Conservation (phyloP, 2,113 vertebrate species). For the Tamias sibiricus region DNA sequence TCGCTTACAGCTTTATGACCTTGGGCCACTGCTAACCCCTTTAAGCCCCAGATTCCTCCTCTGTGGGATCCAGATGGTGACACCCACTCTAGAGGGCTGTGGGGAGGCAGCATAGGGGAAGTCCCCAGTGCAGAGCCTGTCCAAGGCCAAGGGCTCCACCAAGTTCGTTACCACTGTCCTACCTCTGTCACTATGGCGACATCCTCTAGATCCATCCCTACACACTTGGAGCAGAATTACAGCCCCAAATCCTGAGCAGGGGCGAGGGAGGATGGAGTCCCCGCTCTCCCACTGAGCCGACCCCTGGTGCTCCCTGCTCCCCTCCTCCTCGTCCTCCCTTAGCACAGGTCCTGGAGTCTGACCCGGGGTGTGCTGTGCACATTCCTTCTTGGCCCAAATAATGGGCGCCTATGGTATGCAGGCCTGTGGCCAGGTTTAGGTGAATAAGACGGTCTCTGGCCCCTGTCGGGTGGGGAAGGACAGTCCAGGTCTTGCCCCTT, state of each 20-base stretch:
- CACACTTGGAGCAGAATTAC: background rate
- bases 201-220: background rate
- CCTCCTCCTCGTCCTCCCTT: background rate
- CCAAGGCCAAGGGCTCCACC: background rate
- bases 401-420: accelerated
- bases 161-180: background rate
- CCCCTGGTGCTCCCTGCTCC: background rate
- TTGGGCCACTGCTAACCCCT: background rate
- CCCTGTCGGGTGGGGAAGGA: accelerated
- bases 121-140: background rate
- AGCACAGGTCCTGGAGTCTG: background rate
- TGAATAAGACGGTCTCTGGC: background rate
- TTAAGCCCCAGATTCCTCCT: background rate
- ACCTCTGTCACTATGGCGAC: background rate
- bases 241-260: background rate
- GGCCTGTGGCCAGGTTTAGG: background rate
- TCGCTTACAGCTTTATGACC: background rate
- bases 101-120: background rate
- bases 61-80: background rate
- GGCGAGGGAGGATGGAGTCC: too few relatives aligned
- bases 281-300: background rate
- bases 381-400: background rate
- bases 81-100: background rate
- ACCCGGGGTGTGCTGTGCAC: too few relatives aligned
- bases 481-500: background rate